Percentiles rank a stretch among this genome's conserved stretches.
Evolutionary conservation across 37 sponge, comb jelly and placozoan genomes (phyloP).

Genomic region (Hormiphora californensis): DNA sequence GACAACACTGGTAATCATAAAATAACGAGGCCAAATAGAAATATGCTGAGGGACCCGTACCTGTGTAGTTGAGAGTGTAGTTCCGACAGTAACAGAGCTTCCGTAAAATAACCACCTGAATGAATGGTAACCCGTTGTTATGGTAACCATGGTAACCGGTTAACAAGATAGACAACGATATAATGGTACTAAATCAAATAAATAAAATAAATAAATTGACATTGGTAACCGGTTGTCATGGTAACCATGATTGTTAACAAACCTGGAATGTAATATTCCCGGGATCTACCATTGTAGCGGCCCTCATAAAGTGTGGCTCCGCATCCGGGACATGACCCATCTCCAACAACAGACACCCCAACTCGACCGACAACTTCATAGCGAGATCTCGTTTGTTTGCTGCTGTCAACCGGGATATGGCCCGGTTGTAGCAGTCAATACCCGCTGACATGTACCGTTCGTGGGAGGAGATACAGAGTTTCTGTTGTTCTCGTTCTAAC

Average conservation of each 20-base stretch:
- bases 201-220: too few relatives aligned
- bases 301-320: slow-evolving; percentile 40
- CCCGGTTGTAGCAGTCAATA: slow-evolving; percentile 52
- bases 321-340: slow-evolving; percentile 40
- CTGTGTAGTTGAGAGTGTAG: slow-evolving; percentile 39
- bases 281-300: slow-evolving; percentile 3
- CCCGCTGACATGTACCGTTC: slow-evolving; percentile 17
- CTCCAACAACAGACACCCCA: slow-evolving; percentile 29
- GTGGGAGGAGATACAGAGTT: slow-evolving; percentile 18
- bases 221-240: background rate
- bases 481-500: slow-evolving; percentile 37
- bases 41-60: too few relatives aligned
- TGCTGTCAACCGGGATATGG: background rate
- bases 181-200: too few relatives aligned
- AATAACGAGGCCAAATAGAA: too few relatives aligned
- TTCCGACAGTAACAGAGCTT: slow-evolving; percentile 46
- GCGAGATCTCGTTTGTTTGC: slow-evolving; percentile 21
- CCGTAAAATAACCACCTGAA: slow-evolving; percentile 18
- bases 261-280: slow-evolving; percentile 51
- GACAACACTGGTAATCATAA: too few relatives aligned
- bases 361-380: slow-evolving; percentile 21
- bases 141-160: background rate
- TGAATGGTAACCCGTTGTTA: background rate
- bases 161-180: too few relatives aligned
- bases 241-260: background rate